Percentiles rank a stretch among this genome's conserved stretches.
These are phyloP conservation scores for Halcyon chelicuti DNA, from an alignment of 2,797 vertebrate genomes.

Conservation along the genomic window DNA sequence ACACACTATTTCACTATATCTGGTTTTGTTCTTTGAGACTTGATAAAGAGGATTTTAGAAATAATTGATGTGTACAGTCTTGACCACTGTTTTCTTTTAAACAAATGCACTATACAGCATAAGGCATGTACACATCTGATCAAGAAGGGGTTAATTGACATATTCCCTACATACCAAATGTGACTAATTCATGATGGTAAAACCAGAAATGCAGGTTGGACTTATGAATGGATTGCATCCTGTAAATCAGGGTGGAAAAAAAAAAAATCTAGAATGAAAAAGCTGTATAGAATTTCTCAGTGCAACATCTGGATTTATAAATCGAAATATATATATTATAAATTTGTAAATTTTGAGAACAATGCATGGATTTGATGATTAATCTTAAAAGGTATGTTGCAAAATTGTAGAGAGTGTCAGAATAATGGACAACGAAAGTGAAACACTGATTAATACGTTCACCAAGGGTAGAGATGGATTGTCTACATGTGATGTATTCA, in stretches of 20 bases:
- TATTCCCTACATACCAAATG: not conserved
- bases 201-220: not conserved
- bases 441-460: not conserved
- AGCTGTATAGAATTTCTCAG: not conserved
- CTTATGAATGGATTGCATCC: not conserved
- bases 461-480: not conserved
- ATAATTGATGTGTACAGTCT: not conserved
- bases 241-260: not conserved
- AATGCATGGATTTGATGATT: not conserved
- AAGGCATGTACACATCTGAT: not conserved
- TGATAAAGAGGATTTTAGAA: not conserved
- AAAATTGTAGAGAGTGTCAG: not conserved
- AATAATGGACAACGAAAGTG: not conserved
- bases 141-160: not conserved
- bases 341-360: not conserved
- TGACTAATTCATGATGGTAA: not conserved
- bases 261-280: not conserved
- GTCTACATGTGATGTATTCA: not conserved
- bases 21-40: not conserved
- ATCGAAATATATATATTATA: not conserved
- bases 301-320: not conserved
- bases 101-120: not conserved
- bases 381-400: not conserved
- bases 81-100: not conserved
- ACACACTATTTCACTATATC: not conserved